phyloP scores from a whole-genome alignment of 2,797 vertebrate species.

The Gouania willdenowi region DNA sequence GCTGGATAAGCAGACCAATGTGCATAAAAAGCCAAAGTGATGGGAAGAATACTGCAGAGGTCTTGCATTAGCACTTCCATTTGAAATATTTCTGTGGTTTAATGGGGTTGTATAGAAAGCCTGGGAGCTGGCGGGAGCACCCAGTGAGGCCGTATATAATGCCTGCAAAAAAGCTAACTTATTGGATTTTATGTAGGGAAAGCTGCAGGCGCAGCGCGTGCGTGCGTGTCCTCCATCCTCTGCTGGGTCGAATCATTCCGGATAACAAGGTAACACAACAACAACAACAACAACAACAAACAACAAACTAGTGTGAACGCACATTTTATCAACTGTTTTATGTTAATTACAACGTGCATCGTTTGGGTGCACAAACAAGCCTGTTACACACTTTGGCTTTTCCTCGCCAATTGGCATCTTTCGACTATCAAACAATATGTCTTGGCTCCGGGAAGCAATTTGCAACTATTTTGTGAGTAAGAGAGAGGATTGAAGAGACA shows the following conservation, averaged over 20 bases:
- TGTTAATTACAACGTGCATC: slow-evolving; percentile 29
- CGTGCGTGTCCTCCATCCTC: slow-evolving; percentile 14
- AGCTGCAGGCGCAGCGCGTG: slow-evolving; percentile 22
- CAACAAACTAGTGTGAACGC: slow-evolving; percentile 38
- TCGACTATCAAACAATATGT: slow-evolving; percentile 64
- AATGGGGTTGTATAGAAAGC: slow-evolving; percentile 9
- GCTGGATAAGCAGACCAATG: too few species aligned
- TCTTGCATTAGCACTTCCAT: slow-evolving; percentile 6
- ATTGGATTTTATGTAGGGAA: slow-evolving; percentile 35
- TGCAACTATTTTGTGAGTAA: slow-evolving; percentile 58
- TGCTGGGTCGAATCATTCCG: slow-evolving; percentile 16
- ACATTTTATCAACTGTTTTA: slow-evolving; percentile 51
- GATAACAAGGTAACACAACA: slow-evolving; percentile 43
- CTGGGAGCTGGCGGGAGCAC: neutral
- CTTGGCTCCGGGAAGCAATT: slow-evolving; percentile 68
- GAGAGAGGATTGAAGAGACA: neutral
- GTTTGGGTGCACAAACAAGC: slow-evolving; percentile 48
- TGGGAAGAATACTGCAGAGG: slow-evolving; percentile 1
- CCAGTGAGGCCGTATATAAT: slow-evolving; percentile 12
- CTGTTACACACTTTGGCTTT: slow-evolving; percentile 34
- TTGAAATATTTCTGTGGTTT: slow-evolving; percentile 4
- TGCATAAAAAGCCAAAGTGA: slow-evolving; percentile 3
- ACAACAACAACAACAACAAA: slow-evolving; percentile 25
- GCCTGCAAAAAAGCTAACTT: slow-evolving; percentile 23
- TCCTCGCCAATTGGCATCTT: slow-evolving; percentile 63